phyloP scores from a whole-genome alignment of 2,113 vertebrate species.

The Caranx ignobilis region DNA sequence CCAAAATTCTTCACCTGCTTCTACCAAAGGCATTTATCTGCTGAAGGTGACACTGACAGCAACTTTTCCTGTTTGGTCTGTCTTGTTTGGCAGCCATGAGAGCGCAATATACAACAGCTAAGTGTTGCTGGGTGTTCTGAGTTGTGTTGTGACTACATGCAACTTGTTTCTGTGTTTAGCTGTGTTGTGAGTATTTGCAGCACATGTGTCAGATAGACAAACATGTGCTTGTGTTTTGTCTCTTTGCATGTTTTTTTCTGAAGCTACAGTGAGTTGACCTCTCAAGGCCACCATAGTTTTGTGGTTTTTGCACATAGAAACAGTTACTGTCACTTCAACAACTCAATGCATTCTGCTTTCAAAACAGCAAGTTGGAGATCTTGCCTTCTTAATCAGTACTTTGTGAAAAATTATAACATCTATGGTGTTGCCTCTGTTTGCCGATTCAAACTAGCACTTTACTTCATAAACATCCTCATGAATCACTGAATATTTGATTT shows the following conservation, averaged over 20 bases:
- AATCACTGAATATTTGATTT: constrained; percentile 63
- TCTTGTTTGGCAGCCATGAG: not conserved
- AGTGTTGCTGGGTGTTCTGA: no score
- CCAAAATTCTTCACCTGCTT: constrained; percentile 13
- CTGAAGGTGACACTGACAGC: constrained; percentile 19
- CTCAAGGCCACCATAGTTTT: not conserved
- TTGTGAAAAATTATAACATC: constrained; percentile 18
- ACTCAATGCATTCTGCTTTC: not conserved
- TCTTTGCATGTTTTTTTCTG: no score
- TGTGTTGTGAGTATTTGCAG: no score
- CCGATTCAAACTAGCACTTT: constrained; percentile 34
- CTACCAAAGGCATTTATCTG: constrained; percentile 24
- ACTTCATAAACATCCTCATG: constrained; percentile 46
- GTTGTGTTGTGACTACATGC: no score
- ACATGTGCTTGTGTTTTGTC: no score
- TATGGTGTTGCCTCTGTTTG: constrained; percentile 36
- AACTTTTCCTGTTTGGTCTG: not conserved
- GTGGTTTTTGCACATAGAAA: not conserved
- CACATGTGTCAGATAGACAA: no score
- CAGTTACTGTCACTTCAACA: not conserved
- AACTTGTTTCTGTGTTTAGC: no score
- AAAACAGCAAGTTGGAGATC: not conserved
- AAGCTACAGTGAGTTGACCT: no score
- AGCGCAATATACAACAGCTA: no score
- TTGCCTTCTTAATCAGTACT: constrained; percentile 21